phyloP scores from a whole-genome alignment of 2,113 vertebrate genomes.

The Chiloscyllium plagiosum region DNA sequence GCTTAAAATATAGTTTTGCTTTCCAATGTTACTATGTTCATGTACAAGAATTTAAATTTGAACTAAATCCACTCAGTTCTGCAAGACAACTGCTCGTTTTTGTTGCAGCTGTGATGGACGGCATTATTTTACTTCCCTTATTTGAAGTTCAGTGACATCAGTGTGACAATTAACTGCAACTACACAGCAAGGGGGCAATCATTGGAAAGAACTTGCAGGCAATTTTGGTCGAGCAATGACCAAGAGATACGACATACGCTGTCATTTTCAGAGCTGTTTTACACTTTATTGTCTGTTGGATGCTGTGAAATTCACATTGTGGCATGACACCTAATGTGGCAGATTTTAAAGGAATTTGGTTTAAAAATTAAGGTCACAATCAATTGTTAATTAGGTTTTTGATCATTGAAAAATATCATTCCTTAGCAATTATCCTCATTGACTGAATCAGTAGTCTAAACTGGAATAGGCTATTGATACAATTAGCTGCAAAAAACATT shows the following conservation, averaged over 20 bases:
- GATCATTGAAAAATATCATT: neutral
- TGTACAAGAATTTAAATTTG: too few relatives aligned
- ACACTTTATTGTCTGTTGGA: conserved; percentile 7
- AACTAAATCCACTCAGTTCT: neutral
- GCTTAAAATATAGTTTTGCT: conserved; percentile 1
- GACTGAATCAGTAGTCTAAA: neutral
- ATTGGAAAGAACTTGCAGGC: conserved; percentile 18
- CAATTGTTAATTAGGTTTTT: neutral
- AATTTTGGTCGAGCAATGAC: conserved; percentile 26
- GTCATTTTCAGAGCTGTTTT: conserved; percentile 4
- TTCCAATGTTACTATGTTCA: neutral
- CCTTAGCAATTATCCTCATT: neutral
- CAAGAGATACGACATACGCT: neutral
- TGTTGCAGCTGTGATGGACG: conserved; percentile 13
- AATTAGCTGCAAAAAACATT: neutral
- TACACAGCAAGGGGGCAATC: conserved; percentile 26
- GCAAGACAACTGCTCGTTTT: neutral
- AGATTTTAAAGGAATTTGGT: neutral
- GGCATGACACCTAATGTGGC: neutral
- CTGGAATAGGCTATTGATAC: neutral
- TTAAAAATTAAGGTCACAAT: neutral
- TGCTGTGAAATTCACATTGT: neutral
- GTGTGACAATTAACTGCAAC: conserved; percentile 33
- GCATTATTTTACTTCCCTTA: neutral
- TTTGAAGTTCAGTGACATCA: conserved; percentile 18